Evolutionary conservation across 2,797 vertebrate genomes (phyloP).

Genomic region (Squalus acanthias): DNA sequence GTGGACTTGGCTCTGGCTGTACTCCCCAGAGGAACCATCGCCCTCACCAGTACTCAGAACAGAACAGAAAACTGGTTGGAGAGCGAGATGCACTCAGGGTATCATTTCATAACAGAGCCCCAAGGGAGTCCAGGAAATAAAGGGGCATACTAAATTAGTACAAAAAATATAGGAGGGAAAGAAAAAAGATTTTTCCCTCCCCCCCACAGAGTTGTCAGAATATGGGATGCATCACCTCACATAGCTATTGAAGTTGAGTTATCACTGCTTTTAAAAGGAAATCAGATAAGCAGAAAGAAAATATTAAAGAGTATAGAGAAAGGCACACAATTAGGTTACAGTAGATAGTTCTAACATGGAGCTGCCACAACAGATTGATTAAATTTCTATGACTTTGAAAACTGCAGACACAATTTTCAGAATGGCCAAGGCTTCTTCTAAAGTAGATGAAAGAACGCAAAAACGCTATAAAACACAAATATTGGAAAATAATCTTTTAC

Average conservation of each 20-base stretch:
- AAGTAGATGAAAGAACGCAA: background rate
- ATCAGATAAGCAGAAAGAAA: background rate
- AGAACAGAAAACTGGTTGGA: no score
- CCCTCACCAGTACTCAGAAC: no score
- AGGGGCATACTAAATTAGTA: background rate
- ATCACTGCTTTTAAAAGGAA: background rate
- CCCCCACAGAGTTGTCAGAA: background rate
- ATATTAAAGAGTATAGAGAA: background rate
- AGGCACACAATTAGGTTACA: background rate
- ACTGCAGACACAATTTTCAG: background rate
- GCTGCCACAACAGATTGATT: background rate
- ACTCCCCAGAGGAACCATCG: no score
- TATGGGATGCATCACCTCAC: background rate
- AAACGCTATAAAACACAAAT: background rate
- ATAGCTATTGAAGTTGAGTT: background rate
- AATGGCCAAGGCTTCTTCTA: background rate
- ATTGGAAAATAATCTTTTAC: conserved; percentile 10
- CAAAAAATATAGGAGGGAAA: background rate
- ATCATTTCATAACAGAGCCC: background rate
- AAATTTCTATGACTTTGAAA: background rate
- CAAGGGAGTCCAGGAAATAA: background rate
- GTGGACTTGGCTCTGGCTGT: no score
- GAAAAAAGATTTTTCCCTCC: background rate
- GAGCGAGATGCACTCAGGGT: no score
- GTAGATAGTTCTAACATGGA: background rate